phyloP scores from a whole-genome alignment of 2,113 vertebrate species.

The Machaerirhynchus nigripectus region DNA sequence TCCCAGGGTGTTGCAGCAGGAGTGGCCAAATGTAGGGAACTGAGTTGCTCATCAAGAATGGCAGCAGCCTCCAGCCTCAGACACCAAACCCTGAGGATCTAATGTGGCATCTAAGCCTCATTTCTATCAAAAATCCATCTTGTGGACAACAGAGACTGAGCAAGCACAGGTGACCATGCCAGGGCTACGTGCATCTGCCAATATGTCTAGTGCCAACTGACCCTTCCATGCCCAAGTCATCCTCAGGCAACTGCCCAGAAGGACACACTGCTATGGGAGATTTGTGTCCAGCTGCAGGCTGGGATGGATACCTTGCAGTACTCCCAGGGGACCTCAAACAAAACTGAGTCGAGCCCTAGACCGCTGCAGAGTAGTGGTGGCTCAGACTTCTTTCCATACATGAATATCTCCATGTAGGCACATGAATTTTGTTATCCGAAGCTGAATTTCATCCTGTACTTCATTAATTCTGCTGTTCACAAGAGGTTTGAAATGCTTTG shows the following conservation, averaged over 20 bases:
- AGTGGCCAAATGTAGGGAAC: background rate
- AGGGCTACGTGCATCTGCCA: background rate
- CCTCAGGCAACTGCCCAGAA: background rate
- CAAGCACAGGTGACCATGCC: background rate
- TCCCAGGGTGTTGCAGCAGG: fast-evolving
- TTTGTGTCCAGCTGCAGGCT: background rate
- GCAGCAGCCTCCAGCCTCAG: background rate
- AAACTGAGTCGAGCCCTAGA: background rate
- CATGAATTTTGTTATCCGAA: background rate
- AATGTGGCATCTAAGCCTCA: background rate
- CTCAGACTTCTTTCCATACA: background rate
- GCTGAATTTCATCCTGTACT: background rate
- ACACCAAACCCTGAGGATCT: background rate
- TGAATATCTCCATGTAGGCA: background rate
- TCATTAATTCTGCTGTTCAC: background rate
- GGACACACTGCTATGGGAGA: background rate
- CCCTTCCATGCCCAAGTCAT: background rate
- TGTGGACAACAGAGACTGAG: background rate
- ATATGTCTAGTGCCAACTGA: background rate
- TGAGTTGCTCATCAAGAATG: background rate
- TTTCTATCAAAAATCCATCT: background rate
- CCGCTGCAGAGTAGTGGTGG: background rate
- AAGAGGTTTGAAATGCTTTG: background rate
- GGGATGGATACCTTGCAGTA: background rate
- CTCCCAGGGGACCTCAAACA: background rate